Conservation (phyloP, 2,888 invertebrate genomes). For the Nemotelus pantherinus region DNA sequence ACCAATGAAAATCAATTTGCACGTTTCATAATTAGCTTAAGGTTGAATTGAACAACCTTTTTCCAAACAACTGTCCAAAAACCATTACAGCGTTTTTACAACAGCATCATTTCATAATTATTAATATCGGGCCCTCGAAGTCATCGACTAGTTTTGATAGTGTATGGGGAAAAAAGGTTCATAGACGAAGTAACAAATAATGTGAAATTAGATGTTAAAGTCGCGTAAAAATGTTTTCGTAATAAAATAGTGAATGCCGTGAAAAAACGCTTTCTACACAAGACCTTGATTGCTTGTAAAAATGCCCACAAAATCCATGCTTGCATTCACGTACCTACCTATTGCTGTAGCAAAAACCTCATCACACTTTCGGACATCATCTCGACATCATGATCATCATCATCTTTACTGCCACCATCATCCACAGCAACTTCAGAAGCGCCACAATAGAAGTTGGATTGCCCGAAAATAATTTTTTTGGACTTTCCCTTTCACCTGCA, state of each 20-base stretch:
- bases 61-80: no score
- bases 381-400: no score
- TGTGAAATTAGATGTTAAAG: neutral
- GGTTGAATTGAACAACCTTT: neutral
- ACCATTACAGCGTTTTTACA: no score
- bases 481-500: conserved; percentile 38
- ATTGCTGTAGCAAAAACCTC: no score
- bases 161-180: no score
- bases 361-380: no score
- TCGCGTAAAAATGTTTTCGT: conserved; percentile 22
- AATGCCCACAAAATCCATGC: conserved; percentile 1
- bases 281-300: conserved; percentile 18
- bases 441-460: neutral
- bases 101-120: no score
- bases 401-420: neutral
- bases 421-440: neutral
- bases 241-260: conserved; percentile 12
- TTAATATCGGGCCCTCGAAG: no score
- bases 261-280: conserved; percentile 15
- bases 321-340: no score
- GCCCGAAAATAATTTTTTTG: conserved; percentile 1
- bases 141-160: no score
- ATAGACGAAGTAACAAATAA: neutral
- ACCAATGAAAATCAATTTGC: neutral
- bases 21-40: conserved; percentile 4